Evolutionary conservation across 2,888 invertebrate genomes (phyloP), one percentile per base, ranked within the genome.

Genomic region (Pogonocherus hispidulus): DNA sequence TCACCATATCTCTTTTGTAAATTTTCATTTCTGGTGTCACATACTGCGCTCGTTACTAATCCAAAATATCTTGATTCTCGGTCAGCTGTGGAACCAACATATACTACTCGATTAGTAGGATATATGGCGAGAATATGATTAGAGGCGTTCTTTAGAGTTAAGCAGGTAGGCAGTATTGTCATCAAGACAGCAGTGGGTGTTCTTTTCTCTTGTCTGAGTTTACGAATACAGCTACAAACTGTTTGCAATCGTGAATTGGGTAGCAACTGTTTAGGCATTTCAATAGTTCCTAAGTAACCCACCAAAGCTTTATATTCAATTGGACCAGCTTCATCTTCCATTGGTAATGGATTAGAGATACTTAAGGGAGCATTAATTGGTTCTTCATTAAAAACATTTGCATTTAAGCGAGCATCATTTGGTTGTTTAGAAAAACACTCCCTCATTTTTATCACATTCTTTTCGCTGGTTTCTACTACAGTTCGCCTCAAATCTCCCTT

Each of bases 271-370:
- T 93, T 93, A 0, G 98, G 97, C 88, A 98, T 97, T 86, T 98
- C 98, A 72, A 98, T 96, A 1, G 98, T 97, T 19, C 98, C 98
- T 54, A 98, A 88, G 85, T 98, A 98, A 0, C 97, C 97, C 0
- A 98, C 96, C 1, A 98, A 91, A 0, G 94, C 94, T 76, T 94
- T 91, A 80, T 93, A 94, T 71, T 94, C 94, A 6, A 94, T 88
- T 0, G 91, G 87, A 83, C 87, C 85, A 27, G 80, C 83, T 80
- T 88, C 67, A 84, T 88, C 83, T 63, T 84, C 84, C 73, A 81
- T 76, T 2, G 81, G 78, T 19, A 79, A 46, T 3, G 76, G 66
- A 63, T 74, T 74, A 8, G 78, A 76, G 19, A 72, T 66, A 60
- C 75, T 78, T 47, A 76, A 54, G 18, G 66, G 35, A 41, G 70